phyloP scores from a whole-genome alignment of 2,888 invertebrate genomes.

The Napeogenes sylphis region DNA sequence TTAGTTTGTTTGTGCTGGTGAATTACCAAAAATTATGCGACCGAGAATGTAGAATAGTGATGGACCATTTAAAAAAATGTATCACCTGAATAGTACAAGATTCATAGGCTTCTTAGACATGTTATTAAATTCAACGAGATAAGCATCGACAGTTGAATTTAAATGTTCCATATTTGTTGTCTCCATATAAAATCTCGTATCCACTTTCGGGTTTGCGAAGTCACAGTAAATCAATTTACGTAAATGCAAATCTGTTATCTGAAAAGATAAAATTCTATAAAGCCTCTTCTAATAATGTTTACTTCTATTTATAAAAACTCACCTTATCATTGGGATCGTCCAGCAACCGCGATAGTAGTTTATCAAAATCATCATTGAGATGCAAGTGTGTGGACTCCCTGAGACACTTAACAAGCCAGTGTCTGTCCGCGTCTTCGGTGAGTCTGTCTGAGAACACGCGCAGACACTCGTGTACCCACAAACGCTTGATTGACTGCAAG shows the following conservation, averaged over 20 bases:
- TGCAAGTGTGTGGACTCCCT: conserved; percentile 77
- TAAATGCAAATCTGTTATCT: conserved; percentile 89
- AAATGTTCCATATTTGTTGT: conserved; percentile 89
- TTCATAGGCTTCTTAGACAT: conserved; percentile 99
- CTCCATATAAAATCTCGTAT: conserved; percentile 92
- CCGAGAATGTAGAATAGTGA: too few species aligned
- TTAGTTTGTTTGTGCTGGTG: not conserved
- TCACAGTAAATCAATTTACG: conserved; percentile 95
- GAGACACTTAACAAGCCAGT: conserved; percentile 87
- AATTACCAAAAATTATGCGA: not conserved
- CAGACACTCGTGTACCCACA: conserved; percentile 96
- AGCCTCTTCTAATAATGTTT: not conserved
- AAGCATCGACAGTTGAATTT: conserved; percentile 89
- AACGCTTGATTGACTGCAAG: conserved; percentile 88
- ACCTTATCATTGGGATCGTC: conserved; percentile 47
- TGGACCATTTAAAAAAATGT: not conserved
- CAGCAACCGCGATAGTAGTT: conserved; percentile 82
- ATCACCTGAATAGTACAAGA: conserved; percentile 89
- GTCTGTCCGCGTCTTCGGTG: conserved; percentile 88
- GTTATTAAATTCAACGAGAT: conserved; percentile 93
- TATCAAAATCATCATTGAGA: conserved; percentile 82
- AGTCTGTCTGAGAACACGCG: conserved; percentile 96
- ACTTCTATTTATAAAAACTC: not conserved
- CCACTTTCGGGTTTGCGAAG: conserved; percentile 95
- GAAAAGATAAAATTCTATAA: conserved; percentile 31